Percentiles rank a stretch among this genome's conserved stretches.
Conservation (phyloP, 2,797 vertebrate genomes). For the Eidolon dupreanum region DNA sequence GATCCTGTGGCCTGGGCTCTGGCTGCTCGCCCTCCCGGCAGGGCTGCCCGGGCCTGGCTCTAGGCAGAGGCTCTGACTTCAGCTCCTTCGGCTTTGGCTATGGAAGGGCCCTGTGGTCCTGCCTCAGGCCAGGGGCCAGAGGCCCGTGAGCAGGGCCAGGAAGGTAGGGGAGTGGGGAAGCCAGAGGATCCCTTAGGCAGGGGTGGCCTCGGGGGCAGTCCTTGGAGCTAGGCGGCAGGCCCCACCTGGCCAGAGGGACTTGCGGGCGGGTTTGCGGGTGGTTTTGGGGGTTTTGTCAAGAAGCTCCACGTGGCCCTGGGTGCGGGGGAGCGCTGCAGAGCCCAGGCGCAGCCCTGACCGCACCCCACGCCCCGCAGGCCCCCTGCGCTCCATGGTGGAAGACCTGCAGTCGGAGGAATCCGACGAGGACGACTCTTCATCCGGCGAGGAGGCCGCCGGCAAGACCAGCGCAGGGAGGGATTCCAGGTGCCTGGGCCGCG, state of each 20-base stretch:
- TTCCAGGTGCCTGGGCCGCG: constrained; percentile 89
- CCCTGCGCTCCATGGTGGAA: constrained; percentile 97
- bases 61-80: background rate
- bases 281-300: background rate
- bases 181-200: background rate
- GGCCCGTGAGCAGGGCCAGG: background rate
- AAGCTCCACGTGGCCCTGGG: background rate
- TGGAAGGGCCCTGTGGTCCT: constrained; percentile 27
- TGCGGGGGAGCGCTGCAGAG: background rate
- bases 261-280: background rate
- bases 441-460: constrained; percentile 92
- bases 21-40: background rate
- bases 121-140: background rate
- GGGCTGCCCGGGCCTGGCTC: background rate
- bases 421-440: constrained; percentile 96
- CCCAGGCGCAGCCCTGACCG: background rate
- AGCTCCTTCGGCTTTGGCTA: background rate
- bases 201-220: background rate
- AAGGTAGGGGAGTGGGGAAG: constrained; percentile 36
- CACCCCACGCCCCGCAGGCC: constrained; percentile 79
- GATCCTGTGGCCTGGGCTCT: background rate
- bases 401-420: constrained; percentile 97
- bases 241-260: background rate
- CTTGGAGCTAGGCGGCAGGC: background rate
- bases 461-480: constrained; percentile 95